Evolutionary conservation across 2,113 vertebrate species (phyloP), one percentile per base, ranked within the genome.

Genomic region (Sterna hirundo): DNA sequence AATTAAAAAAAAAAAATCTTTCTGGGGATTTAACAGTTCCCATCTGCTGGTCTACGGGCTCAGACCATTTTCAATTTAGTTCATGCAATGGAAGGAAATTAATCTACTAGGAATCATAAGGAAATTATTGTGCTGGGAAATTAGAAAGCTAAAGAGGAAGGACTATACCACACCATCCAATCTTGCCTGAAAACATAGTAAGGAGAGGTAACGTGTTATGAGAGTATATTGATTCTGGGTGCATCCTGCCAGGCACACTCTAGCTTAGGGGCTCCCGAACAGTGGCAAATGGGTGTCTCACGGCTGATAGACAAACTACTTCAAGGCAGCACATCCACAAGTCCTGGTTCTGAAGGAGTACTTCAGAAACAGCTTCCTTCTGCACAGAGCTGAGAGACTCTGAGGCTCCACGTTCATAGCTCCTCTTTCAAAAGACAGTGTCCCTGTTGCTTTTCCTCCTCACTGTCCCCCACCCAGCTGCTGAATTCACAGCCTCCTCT

Each of bases 161-260:
- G 25, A 52, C 58, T 74, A 36, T 40, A 65, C 30, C 29, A 36
- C 46, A 57, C 21, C 19, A 17, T 51, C 64, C 72, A 88, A 14
- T 18, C 27, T 89, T 72, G 15, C 51, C 40, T 82, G 60, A 68
- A 84, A 86, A 8, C 34, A 25, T 11, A n/a, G 17, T 42, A 25
- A 72, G 22, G 20, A 74, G 34, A 60, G 1, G 5, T 26, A 74
- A 54, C 2, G 1, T 65, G 13, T 27, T 51, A 55, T 0, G 1
- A 26, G 22, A 54, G 9, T 6, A 13, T 34, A 14, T 49, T 64
- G 7, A 40, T 20, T 58, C 0, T 0, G 14, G 10, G 9, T 44
- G 12, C 13, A 2, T 68, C 23, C 20, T 75, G 6, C 34, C n/a
- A 42, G 38, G 21, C 27, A 62, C 30, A 7, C 70, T 51, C 11